Evolutionary conservation across 2,797 vertebrate species (phyloP).

Genomic region (Neoniphon sammara): DNA sequence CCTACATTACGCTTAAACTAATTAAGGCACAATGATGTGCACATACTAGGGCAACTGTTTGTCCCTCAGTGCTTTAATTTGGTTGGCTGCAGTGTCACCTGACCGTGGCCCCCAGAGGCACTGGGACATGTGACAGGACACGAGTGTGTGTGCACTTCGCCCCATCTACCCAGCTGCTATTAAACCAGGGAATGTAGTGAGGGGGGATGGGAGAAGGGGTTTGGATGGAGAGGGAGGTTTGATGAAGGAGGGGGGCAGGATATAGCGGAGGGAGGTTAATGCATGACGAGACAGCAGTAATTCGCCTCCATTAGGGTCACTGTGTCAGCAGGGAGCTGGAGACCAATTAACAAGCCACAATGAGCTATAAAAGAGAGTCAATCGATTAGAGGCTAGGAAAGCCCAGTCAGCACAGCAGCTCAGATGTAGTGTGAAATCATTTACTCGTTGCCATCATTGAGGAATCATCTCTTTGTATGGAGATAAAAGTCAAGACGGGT

Average conservation of each 20-base stretch:
- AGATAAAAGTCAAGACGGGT: conserved; percentile 4
- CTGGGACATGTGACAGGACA: conserved; percentile 63
- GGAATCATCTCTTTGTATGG: conserved; percentile 23
- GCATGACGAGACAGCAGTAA: conserved; percentile 76
- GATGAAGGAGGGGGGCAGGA: conserved; percentile 31
- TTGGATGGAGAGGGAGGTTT: conserved; percentile 35
- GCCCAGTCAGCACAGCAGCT: conserved; percentile 64
- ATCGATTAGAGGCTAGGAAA: conserved; percentile 71
- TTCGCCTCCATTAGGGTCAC: conserved; percentile 82
- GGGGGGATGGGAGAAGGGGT: conserved; percentile 52
- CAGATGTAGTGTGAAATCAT: conserved; percentile 67
- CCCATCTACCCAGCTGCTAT: conserved; percentile 68
- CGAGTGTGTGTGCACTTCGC: conserved; percentile 49
- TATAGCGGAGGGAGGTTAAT: conserved; percentile 65
- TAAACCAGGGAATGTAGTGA: conserved; percentile 41
- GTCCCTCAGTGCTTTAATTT: conserved; percentile 59
- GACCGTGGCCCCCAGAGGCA: conserved; percentile 61
- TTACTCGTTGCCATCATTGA: conserved; percentile 47
- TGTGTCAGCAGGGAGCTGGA: conserved; percentile 81
- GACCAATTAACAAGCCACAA: conserved; percentile 78
- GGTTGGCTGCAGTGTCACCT: conserved; percentile 71
- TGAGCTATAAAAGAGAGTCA: conserved; percentile 69
- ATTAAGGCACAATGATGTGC: conserved; percentile 56
- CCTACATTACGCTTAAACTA: conserved; percentile 56
- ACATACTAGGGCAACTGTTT: conserved; percentile 39